phyloP scores from a whole-genome alignment of 2,797 vertebrate species.

The Enoplosus armatus region DNA sequence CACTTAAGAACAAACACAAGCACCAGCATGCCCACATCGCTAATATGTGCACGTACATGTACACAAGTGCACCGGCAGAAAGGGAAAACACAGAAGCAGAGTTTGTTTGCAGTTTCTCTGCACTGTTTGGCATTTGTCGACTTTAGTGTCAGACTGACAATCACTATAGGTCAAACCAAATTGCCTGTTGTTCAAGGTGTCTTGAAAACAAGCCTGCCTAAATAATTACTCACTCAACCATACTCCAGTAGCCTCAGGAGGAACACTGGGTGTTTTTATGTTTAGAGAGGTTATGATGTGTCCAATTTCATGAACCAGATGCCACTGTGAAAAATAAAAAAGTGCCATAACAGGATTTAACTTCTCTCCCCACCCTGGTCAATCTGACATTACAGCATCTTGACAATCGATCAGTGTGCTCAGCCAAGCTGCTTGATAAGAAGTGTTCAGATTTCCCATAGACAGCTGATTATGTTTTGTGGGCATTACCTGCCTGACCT shows the following conservation, averaged over 20 bases:
- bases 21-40: neutral
- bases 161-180: slow-evolving; percentile 73
- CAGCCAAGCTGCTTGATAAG: slow-evolving; percentile 61
- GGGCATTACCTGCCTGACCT: slow-evolving; percentile 53
- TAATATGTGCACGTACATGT: neutral
- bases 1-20: slow-evolving; percentile 41
- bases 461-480: slow-evolving; percentile 69
- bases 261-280: slow-evolving; percentile 18
- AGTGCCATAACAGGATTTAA: slow-evolving; percentile 54
- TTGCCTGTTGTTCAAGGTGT: slow-evolving; percentile 61
- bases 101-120: slow-evolving; percentile 66
- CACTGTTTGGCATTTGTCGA: slow-evolving; percentile 73
- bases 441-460: slow-evolving; percentile 56
- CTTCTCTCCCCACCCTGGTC: slow-evolving; percentile 32
- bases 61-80: neutral
- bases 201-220: slow-evolving; percentile 62
- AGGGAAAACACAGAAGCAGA: slow-evolving; percentile 25
- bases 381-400: slow-evolving; percentile 58
- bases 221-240: slow-evolving; percentile 69
- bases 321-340: slow-evolving; percentile 6
- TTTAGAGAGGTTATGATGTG: slow-evolving; percentile 35
- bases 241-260: slow-evolving; percentile 21
- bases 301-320: slow-evolving; percentile 31
- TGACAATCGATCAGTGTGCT: slow-evolving; percentile 60
- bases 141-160: slow-evolving; percentile 66